Percentiles rank a stretch among this genome's conserved stretches.
Evolutionary conservation across 2,888 invertebrate genomes (phyloP).

Genomic region (Eutolmus rufibarbis): DNA sequence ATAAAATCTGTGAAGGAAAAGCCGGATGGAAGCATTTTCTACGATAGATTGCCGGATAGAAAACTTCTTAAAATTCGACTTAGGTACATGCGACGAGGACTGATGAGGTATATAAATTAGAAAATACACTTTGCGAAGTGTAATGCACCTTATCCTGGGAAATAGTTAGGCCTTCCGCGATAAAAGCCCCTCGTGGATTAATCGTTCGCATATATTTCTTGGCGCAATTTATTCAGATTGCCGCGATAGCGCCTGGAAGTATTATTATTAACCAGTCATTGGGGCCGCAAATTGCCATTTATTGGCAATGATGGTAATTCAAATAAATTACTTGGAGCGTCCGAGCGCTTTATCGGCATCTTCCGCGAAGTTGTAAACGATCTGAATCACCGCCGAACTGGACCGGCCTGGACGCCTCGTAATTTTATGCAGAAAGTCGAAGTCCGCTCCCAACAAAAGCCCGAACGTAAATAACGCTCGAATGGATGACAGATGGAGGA

Average conservation of each 20-base stretch:
- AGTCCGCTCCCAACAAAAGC: background rate
- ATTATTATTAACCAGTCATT: background rate
- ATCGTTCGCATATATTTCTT: background rate
- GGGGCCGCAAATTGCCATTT: background rate
- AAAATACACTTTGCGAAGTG: background rate
- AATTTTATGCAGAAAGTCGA: background rate
- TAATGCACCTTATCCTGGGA: background rate
- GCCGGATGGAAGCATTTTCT: background rate
- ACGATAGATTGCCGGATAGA: background rate
- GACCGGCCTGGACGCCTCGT: background rate
- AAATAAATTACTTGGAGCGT: background rate
- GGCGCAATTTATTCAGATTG: background rate
- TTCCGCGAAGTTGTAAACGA: background rate
- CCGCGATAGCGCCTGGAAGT: background rate
- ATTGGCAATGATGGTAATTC: background rate
- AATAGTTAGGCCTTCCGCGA: background rate
- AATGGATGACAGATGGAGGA: background rate
- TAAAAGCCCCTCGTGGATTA: background rate
- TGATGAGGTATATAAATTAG: background rate
- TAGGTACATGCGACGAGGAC: background rate
- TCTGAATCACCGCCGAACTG: background rate
- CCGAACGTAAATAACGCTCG: constrained; percentile 1
- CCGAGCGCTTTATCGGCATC: background rate
- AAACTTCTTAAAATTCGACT: background rate
- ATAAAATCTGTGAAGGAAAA: background rate